Evolutionary conservation across 2,888 invertebrate genomes (phyloP), one percentile per base, ranked within the genome.

Genomic region (Fragum sueziense): DNA sequence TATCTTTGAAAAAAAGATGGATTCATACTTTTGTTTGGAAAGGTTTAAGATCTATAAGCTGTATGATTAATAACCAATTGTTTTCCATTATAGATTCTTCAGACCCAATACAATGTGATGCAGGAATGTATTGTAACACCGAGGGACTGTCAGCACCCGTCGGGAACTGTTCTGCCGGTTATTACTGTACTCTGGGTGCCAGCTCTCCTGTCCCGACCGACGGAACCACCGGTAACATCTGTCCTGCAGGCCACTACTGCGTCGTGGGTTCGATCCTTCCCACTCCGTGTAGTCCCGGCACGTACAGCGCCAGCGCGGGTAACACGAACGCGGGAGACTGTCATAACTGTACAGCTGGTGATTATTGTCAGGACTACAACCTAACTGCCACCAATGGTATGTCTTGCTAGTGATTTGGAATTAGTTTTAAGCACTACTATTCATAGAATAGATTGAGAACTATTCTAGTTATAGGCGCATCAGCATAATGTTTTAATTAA

Each of bases 61-160:
- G n/a, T n/a, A n/a, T n/a, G n/a, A n/a, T n/a, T n/a, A n/a, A n/a
- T n/a, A n/a, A n/a, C n/a, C n/a, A n/a, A n/a, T n/a, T n/a, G n/a
- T n/a, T n/a, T n/a, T n/a, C n/a, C n/a, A n/a, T n/a, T 47, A 14
- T n/a, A 91, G 92, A 90, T 67, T 91, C 91, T 4, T 82, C 88
- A 17, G 86, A 85, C 62, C 90, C 90, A 3, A 77, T 68, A 9
- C 88, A 88, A 2, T 92, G 92, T 78, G 90, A 91, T 25, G 90
- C 89, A 17, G 92, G 92, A 9, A 78, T 85, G 70, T 92, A 88
- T 76, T 92, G 92, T 69, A 88, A 90, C 80, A 88, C 88, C 59
- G 87, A 84, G 7, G 91, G 89, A 2, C 82, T 91, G 0, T 85
- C 83, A 22, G 69, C 70, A 2, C 91, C 91, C 14, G 90, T 91